Percentiles rank a stretch among this genome's conserved stretches.
These are phyloP conservation scores for Hippocampus barbouri DNA, from an alignment of 2,113 vertebrate genomes.

Conservation along the genomic window DNA sequence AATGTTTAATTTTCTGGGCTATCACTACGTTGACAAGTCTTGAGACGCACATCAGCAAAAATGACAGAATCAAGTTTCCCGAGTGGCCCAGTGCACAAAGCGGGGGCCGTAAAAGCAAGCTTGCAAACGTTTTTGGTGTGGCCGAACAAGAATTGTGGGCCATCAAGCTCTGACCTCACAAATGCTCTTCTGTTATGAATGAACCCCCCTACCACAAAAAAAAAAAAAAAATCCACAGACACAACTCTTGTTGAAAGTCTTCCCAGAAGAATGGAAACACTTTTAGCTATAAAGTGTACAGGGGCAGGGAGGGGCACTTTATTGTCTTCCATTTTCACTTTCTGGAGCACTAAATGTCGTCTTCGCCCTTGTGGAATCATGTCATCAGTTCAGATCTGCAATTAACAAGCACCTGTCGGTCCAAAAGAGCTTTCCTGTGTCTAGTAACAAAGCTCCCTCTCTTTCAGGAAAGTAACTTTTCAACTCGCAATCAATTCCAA, in stretches of 20 bases:
- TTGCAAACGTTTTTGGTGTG: no score
- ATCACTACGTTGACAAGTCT: no score
- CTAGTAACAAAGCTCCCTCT: not conserved
- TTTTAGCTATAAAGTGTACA: not conserved
- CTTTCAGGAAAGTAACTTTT: slow-evolving; percentile 5
- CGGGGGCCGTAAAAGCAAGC: no score
- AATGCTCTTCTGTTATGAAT: not conserved
- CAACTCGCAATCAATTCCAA: slow-evolving; percentile 27
- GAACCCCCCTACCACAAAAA: no score
- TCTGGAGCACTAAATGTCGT: not conserved
- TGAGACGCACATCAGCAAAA: no score
- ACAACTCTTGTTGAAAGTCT: not conserved
- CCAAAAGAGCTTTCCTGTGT: not conserved
- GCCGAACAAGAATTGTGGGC: no score
- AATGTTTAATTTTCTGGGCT: no score
- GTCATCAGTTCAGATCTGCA: not conserved
- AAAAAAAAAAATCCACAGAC: not conserved
- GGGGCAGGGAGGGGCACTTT: no score
- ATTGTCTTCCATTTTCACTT: slow-evolving; percentile 1
- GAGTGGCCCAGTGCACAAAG: no score
- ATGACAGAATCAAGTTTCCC: no score
- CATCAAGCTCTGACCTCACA: not conserved
- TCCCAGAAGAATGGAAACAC: not conserved
- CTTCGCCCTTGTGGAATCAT: not conserved
- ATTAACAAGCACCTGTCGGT: not conserved